Conservation (phyloP, 2,113 vertebrate genomes). For the Calyptommatus sinebrachiatus region DNA sequence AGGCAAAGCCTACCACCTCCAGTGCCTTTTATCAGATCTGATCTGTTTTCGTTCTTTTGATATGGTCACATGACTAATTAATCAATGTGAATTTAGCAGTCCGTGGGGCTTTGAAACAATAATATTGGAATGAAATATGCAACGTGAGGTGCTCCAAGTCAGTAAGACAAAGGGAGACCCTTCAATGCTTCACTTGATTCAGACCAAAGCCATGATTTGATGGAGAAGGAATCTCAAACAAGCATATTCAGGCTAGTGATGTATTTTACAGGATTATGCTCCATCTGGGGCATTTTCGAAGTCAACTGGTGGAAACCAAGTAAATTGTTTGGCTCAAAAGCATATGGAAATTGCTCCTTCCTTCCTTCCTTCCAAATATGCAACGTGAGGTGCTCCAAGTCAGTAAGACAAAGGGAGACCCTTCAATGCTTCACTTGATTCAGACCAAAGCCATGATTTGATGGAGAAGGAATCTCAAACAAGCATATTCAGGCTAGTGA, state of each 20-base stretch:
- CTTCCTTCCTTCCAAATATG: background rate
- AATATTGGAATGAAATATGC: background rate
- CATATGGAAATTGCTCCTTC: background rate
- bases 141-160: too few relatives aligned
- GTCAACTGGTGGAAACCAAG: conserved; percentile 1
- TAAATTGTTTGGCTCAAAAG: conserved; percentile 3
- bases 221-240: background rate
- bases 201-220: background rate
- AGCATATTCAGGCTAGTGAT: background rate
- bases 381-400: too few relatives aligned
- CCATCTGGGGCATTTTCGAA: background rate
- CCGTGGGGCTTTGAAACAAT: background rate
- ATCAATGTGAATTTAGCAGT: background rate
- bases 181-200: background rate
- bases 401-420: too few relatives aligned
- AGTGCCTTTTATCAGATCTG: too few relatives aligned
- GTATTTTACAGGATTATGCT: background rate
- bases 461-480: background rate
- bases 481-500: background rate
- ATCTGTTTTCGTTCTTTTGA: too few relatives aligned
- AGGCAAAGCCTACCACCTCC: background rate
- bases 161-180: too few relatives aligned
- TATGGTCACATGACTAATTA: too few relatives aligned
- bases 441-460: background rate
- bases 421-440: background rate